Percentiles rank a stretch among this genome's conserved stretches.
phyloP scores from a whole-genome alignment of 2,888 invertebrate species.

The Tipula vernalis region DNA sequence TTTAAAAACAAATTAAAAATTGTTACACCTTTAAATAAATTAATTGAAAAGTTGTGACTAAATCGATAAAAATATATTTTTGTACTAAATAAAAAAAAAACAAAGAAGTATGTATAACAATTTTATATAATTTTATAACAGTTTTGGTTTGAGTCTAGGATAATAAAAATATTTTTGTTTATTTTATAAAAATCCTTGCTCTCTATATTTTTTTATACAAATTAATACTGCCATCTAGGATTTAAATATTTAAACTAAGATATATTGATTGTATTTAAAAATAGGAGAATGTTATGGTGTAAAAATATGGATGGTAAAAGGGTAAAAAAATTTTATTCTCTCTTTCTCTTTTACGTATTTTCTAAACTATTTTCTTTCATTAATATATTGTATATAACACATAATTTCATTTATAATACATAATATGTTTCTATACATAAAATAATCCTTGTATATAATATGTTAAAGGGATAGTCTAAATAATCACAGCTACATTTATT shows the following conservation, averaged over 20 bases:
- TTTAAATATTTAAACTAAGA: neutral
- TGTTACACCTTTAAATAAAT: too few species aligned
- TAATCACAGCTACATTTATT: slow-evolving; percentile 4
- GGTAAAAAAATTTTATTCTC: neutral
- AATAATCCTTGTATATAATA: neutral
- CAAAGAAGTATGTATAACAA: too few species aligned
- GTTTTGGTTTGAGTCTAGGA: neutral
- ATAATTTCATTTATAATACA: neutral
- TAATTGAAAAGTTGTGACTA: too few species aligned
- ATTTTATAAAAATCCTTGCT: too few species aligned
- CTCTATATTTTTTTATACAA: neutral
- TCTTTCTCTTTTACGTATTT: neutral
- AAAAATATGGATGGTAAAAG: neutral
- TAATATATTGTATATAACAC: neutral
- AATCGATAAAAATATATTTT: too few species aligned
- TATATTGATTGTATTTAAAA: neutral
- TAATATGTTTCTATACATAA: neutral
- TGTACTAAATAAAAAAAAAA: too few species aligned
- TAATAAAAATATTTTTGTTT: neutral
- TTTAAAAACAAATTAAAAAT: too few species aligned
- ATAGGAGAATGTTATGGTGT: neutral
- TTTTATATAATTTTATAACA: neutral
- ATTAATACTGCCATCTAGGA: neutral
- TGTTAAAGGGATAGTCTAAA: neutral
- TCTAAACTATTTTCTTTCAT: neutral